These are phyloP conservation scores for Leptodactylus fallax DNA, from an alignment of 2,797 vertebrate genomes.

Conservation along the genomic window DNA sequence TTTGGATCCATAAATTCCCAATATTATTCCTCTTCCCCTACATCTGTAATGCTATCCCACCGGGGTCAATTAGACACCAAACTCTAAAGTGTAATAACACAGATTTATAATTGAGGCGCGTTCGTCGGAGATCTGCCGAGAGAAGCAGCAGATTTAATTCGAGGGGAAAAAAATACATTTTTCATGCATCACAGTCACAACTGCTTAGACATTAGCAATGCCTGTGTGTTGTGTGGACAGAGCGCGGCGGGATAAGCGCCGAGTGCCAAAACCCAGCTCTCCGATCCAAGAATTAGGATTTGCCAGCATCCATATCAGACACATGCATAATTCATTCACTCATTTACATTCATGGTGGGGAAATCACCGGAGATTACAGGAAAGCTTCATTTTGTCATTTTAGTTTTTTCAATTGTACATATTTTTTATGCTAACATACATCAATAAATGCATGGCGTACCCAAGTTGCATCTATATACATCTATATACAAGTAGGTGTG, in stretches of 20 bases:
- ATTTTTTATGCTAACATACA: background rate
- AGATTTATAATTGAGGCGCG: conserved; percentile 45
- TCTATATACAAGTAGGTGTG: background rate
- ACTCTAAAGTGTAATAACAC: conserved; percentile 28
- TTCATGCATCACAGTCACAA: conserved; percentile 44
- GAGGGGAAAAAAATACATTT: conserved; percentile 1
- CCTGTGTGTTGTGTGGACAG: conserved; percentile 3
- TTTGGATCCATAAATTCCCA: conserved; percentile 8
- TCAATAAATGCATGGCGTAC: background rate
- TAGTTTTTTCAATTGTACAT: background rate
- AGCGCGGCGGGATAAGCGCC: background rate
- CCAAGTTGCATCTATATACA: background rate
- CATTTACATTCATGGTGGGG: background rate
- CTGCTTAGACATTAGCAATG: background rate
- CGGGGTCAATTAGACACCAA: conserved; percentile 43
- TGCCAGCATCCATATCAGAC: conserved; percentile 7
- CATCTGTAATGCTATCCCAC: conserved; percentile 22
- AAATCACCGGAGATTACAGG: conserved; percentile 13
- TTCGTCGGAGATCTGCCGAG: background rate
- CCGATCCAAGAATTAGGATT: conserved; percentile 29
- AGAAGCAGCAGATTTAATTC: background rate
- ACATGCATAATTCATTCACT: conserved; percentile 7
- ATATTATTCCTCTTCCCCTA: background rate
- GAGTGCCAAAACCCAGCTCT: background rate
- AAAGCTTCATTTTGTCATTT: conserved; percentile 1